Conservation (phyloP, 2,797 vertebrate species). For the Channallabes apus region DNA sequence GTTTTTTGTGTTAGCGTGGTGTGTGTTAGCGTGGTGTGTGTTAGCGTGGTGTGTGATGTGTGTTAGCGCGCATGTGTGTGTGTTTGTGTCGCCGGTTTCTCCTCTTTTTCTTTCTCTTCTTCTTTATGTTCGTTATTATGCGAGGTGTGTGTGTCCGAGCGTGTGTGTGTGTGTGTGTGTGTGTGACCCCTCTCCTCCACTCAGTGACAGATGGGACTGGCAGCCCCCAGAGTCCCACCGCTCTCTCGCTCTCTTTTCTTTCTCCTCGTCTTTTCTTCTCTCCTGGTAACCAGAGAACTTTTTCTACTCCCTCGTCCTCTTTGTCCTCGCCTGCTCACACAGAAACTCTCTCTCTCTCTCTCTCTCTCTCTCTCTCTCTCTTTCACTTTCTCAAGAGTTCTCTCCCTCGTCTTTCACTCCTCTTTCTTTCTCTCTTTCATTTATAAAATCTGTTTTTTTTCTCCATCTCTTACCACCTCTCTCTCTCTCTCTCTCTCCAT, state of each 20-base stretch:
- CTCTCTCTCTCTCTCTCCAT: slow-evolving; percentile 8
- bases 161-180: slow-evolving; percentile 29
- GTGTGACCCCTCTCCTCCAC: slow-evolving; percentile 49
- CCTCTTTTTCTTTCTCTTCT: slow-evolving; percentile 21
- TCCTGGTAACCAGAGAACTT: slow-evolving; percentile 53
- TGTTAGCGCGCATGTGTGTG: neutral
- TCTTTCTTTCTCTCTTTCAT: neutral
- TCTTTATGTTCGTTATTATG: slow-evolving; percentile 30
- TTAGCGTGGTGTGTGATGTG: neutral
- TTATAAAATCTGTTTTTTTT: slow-evolving; percentile 18
- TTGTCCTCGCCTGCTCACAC: slow-evolving; percentile 36
- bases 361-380: slow-evolving; percentile 16
- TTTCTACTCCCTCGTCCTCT: slow-evolving; percentile 45
- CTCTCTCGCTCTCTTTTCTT: slow-evolving; percentile 39
- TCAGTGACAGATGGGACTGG: slow-evolving; percentile 53
- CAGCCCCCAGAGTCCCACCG: slow-evolving; percentile 49
- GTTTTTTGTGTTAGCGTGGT: neutral
- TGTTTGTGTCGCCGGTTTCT: slow-evolving; percentile 46
- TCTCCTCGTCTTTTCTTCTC: slow-evolving; percentile 44
- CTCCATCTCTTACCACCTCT: neutral
- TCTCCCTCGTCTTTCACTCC: slow-evolving; percentile 1
- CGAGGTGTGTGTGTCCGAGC: slow-evolving; percentile 14
- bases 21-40: neutral
- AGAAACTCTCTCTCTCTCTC: slow-evolving; percentile 19
- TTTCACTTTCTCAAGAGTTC: neutral